These are phyloP conservation scores for Drosophila quadrilineata DNA, from an alignment of 1,140 invertebrate genomes.

Conservation along the genomic window DNA sequence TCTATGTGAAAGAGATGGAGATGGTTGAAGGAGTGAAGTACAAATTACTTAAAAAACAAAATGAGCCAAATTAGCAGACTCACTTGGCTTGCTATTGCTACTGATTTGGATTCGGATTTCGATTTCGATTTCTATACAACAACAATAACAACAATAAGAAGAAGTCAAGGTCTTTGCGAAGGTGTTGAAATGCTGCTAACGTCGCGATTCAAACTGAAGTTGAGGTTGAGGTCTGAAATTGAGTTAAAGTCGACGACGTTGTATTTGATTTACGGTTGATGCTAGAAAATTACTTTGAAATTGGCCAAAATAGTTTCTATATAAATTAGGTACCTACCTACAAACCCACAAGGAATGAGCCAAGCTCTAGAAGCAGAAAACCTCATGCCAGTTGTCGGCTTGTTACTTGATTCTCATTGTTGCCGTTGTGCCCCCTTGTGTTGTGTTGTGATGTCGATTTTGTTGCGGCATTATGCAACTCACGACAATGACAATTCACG, in stretches of 20 bases:
- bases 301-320: conserved; percentile 43
- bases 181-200: conserved; percentile 75
- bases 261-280: conserved; percentile 76
- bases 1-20: not conserved
- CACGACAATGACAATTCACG: conserved; percentile 81
- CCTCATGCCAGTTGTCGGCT: conserved; percentile 28
- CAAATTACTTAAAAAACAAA: conserved; percentile 77
- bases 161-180: conserved; percentile 73
- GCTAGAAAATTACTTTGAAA: conserved; percentile 71
- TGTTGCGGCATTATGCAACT: conserved; percentile 79
- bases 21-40: conserved; percentile 49
- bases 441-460: conserved; percentile 57
- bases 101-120: conserved; percentile 62
- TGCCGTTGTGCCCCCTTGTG: conserved; percentile 11
- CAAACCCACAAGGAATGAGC: conserved; percentile 63
- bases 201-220: conserved; percentile 24
- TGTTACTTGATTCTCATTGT: conserved; percentile 19
- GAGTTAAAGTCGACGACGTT: too few relatives aligned
- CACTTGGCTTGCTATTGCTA: conserved; percentile 68
- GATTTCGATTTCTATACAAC: conserved; percentile 57
- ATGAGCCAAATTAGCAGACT: conserved; percentile 78
- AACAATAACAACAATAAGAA: conserved; percentile 20
- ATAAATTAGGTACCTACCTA: conserved; percentile 8
- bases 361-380: conserved; percentile 67
- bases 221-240: conserved; percentile 27